Percentiles rank a stretch among this genome's conserved stretches.
Evolutionary conservation across 2,797 vertebrate genomes (phyloP).

Genomic region (Ptychobarbus kaznakovi): DNA sequence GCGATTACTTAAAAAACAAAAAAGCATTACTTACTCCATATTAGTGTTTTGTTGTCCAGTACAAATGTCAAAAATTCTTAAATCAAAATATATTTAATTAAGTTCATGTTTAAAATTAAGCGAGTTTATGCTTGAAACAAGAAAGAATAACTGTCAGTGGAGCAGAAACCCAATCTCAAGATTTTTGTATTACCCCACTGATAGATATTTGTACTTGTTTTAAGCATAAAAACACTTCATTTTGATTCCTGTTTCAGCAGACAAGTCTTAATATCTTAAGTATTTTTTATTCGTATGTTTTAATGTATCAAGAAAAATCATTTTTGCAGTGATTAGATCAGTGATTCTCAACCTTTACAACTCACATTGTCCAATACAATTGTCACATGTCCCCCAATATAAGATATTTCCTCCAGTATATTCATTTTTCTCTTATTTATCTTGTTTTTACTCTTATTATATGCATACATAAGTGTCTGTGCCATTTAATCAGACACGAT

Average conservation of each 20-base stretch:
- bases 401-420: neutral
- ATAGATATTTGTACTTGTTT: neutral
- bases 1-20: neutral
- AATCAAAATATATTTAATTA: neutral
- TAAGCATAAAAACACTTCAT: neutral
- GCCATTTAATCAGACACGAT: neutral
- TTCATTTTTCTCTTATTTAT: neutral
- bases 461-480: neutral
- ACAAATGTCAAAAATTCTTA: neutral
- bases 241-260: neutral
- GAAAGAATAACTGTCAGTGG: neutral
- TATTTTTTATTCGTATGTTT: too few relatives aligned
- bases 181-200: too few relatives aligned
- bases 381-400: neutral
- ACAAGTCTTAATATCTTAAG: too few relatives aligned
- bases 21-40: too few relatives aligned
- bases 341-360: neutral
- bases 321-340: neutral
- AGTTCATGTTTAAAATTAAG: too few relatives aligned
- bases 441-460: neutral
- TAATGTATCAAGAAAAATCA: neutral
- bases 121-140: neutral
- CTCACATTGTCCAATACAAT: neutral
- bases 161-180: neutral
- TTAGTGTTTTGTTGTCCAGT: neutral